Conservation (phyloP, 2,888 invertebrate species). For the Mesoligia furuncula region DNA sequence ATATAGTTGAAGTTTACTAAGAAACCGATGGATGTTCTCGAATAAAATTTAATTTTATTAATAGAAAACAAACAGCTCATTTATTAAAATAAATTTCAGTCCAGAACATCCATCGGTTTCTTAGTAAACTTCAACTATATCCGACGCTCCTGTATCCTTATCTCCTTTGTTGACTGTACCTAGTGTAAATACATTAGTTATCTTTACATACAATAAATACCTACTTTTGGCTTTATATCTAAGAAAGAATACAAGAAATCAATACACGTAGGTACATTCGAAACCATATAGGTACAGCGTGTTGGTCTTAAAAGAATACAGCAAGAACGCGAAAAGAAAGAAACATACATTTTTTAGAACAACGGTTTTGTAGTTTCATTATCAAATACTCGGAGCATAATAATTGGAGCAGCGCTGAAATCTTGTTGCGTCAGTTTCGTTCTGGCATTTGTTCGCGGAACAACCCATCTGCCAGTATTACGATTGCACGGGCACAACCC, state of each 20-base stretch:
- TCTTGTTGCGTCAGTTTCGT: conserved; percentile 37
- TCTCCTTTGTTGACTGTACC: too few species aligned
- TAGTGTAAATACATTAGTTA: too few species aligned
- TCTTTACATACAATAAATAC: too few species aligned
- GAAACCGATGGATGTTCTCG: too few species aligned
- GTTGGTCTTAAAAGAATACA: not conserved
- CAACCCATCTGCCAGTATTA: conserved; percentile 34
- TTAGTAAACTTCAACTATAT: too few species aligned
- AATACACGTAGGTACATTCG: not conserved
- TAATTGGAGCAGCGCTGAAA: conserved; percentile 19
- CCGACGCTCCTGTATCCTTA: too few species aligned
- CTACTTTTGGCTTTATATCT: not conserved
- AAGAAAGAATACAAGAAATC: not conserved
- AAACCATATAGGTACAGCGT: not conserved
- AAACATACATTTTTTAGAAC: not conserved
- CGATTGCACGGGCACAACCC: conserved; percentile 17
- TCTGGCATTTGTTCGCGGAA: conserved; percentile 24
- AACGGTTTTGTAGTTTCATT: not conserved
- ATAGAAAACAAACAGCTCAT: too few species aligned
- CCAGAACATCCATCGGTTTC: too few species aligned
- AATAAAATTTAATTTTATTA: too few species aligned
- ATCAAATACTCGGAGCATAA: conserved; percentile 4
- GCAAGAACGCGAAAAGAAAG: not conserved
- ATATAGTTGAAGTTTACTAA: too few species aligned
- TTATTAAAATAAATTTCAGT: too few species aligned